Evolutionary conservation across 2,888 invertebrate species (phyloP), one percentile per base, ranked within the genome.

Genomic region (Lithophane semibrunnea): DNA sequence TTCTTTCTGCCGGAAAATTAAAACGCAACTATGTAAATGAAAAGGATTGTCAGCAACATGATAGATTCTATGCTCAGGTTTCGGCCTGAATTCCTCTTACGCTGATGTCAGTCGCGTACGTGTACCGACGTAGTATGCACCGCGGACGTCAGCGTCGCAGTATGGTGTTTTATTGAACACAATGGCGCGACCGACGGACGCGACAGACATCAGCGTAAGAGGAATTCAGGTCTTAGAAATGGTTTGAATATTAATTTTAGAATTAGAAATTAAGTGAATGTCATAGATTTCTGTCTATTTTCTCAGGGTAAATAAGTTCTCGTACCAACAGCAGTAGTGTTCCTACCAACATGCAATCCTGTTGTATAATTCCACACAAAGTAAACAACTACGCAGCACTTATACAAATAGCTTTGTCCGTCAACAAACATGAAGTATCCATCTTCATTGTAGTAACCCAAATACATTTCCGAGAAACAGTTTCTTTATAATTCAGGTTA

Each of bases 401-500:
- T 29, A 66, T 29, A 77, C 61, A 77, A 80, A 80, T 84, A 58
- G 64, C 56, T 29, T 44, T 13, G 77, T 65, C 77, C 37, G 24
- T 52, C 60, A 73, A 68, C 47, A 72, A 68, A 65, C 60, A 73
- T 64, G 54, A 64, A 73, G 65, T 73, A 80, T 84, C 64, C 47
- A 72, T 80, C 73, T 80, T 81, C 47, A 79, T 80, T 80, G 67
- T 80, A 72, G 37, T 54, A 64, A 68, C 44, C 64, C 58, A 84
- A 73, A 84, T 65, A 80, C 10, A 73, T 84, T 73, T 72, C 54
- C 67, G n/a, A 66, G 63, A 66, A 69, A 37, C 72, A 69, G 44
- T 72, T 54, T 54, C 29, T 70, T 52, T 65, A 72, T 81, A 81
- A 81, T 68, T 75, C 67, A 70, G 37, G 10, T 75, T 58, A 81